Conservation (phyloP, 2,797 vertebrate genomes). For the Chaunax sp. region DNA sequence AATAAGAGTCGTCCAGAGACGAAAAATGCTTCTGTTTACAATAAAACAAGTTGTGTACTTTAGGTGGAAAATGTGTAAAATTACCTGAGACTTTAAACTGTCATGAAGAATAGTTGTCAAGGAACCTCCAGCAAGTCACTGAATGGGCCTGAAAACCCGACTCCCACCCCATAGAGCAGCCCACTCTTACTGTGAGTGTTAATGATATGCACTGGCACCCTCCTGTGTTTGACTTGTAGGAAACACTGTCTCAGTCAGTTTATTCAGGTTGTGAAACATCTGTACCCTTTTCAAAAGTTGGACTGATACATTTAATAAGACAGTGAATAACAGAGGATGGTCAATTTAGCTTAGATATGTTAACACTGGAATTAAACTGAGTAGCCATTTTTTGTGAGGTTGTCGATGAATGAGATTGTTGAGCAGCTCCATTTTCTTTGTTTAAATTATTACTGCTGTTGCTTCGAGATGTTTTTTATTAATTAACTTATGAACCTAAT, state of each 20-base stretch:
- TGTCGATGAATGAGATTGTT: conserved; percentile 67
- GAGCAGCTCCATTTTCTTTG: conserved; percentile 77
- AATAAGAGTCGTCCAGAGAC: conserved; percentile 15
- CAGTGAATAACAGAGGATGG: conserved; percentile 26
- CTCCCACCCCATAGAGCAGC: conserved; percentile 12
- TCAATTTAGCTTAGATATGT: conserved; percentile 50
- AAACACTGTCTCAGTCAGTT: conserved; percentile 44
- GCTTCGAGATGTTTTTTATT: conserved; percentile 71
- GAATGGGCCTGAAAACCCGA: conserved; percentile 21
- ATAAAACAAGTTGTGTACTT: conserved; percentile 54
- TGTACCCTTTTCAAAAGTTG: conserved; percentile 35
- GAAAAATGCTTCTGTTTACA: conserved; percentile 74
- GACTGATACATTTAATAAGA: conserved; percentile 26
- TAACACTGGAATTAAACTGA: conserved; percentile 80
- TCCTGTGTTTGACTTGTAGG: conserved; percentile 44
- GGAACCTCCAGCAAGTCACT: conserved; percentile 31
- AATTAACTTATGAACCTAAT: conserved; percentile 85
- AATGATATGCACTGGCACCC: conserved; percentile 60
- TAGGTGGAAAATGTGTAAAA: conserved; percentile 50
- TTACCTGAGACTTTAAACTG: conserved; percentile 50
- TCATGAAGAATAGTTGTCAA: conserved; percentile 41
- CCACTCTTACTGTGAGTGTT: conserved; percentile 43
- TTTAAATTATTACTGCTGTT: conserved; percentile 77
- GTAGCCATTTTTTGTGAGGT: conserved; percentile 53
- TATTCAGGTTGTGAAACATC: conserved; percentile 49